Evolutionary conservation across 2,113 vertebrate genomes (phyloP), one percentile per base, ranked within the genome.

Genomic region (Chitala chitala): DNA sequence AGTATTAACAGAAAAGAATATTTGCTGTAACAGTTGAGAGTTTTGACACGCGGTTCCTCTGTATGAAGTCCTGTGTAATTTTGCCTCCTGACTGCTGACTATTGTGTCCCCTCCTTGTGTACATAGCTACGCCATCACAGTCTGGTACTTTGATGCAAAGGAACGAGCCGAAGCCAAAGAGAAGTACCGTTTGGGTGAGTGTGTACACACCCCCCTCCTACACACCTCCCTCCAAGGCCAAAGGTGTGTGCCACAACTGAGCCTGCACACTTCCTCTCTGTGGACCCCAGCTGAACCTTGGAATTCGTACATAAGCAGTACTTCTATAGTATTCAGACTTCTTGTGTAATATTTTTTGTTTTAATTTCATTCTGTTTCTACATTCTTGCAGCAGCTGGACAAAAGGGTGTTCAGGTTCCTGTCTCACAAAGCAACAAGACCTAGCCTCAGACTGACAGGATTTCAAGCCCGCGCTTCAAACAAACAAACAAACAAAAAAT

Each of bases 91-190:
- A 26, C 51, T 71, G 50, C 29, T 3, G 31, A 4, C 20, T 51
- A 71, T 63, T 29, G 17, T 31, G 5, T 74, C 24, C 64, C 2
- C 42, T 50, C n/a, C 58, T 61, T 73, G 55, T 80, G 55, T 75
- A 15, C 80, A 71, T 84, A 96, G 94, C 80, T 96, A 93, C 77
- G 94, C 94, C 82, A 95, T 96, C 88, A 96, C 94, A 20, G 93
- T 96, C 86, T 96, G 94, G 94, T 96, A 96, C 92, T 96, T 96
- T 82, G 94, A 96, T 78, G 93, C 94, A 76, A 93, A 95, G 89
- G 94, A 96, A 84, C 84, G 94, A 79, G 89, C 91, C 40, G 91
- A 93, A 79, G 94, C 94, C 81, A 96, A 94, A 84, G 93, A 94
- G 82, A 94, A 92, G 81, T 95, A 94, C 83, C 86, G 83, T 82